Conservation (phyloP, 2,113 vertebrate species). For the Perca schrenkii region DNA sequence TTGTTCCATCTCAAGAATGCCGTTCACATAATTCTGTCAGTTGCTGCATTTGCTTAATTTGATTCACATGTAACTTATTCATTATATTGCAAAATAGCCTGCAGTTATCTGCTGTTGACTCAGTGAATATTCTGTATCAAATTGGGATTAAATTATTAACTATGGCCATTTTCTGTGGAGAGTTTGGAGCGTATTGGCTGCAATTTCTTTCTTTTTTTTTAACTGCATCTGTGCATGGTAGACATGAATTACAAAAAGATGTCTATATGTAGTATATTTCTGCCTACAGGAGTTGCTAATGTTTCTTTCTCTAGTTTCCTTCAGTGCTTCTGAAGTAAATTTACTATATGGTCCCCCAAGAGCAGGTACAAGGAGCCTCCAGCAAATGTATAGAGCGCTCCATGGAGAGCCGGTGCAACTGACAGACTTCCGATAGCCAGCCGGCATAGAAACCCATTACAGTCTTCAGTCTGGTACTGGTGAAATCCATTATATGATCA, state of each 20-base stretch:
- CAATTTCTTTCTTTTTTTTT: background rate
- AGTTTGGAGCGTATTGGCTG: background rate
- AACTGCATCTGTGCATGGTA: background rate
- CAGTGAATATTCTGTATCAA: slow-evolving; percentile 44
- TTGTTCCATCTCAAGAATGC: slow-evolving; percentile 61
- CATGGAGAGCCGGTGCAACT: slow-evolving; percentile 54
- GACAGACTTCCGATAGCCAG: slow-evolving; percentile 66
- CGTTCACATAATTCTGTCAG: slow-evolving; percentile 62
- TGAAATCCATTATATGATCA: slow-evolving; percentile 80
- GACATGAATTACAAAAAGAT: slow-evolving; percentile 38
- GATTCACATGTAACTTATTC: slow-evolving; percentile 68
- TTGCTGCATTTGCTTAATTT: slow-evolving; percentile 76
- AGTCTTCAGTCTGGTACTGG: slow-evolving; percentile 63
- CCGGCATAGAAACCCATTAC: slow-evolving; percentile 72
- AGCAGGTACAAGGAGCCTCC: slow-evolving; percentile 55
- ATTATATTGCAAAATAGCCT: slow-evolving; percentile 66
- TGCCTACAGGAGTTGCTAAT: slow-evolving; percentile 47
- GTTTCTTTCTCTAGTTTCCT: slow-evolving; percentile 59
- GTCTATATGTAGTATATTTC: slow-evolving; percentile 29
- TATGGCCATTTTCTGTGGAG: slow-evolving; percentile 32
- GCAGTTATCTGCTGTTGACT: slow-evolving; percentile 62
- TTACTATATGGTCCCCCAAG: slow-evolving; percentile 55
- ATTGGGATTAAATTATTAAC: slow-evolving; percentile 51
- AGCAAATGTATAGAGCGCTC: slow-evolving; percentile 67
- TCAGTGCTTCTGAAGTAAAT: slow-evolving; percentile 69